phyloP scores from a whole-genome alignment of 2,113 vertebrate species.

The Micronycteris hirsuta region DNA sequence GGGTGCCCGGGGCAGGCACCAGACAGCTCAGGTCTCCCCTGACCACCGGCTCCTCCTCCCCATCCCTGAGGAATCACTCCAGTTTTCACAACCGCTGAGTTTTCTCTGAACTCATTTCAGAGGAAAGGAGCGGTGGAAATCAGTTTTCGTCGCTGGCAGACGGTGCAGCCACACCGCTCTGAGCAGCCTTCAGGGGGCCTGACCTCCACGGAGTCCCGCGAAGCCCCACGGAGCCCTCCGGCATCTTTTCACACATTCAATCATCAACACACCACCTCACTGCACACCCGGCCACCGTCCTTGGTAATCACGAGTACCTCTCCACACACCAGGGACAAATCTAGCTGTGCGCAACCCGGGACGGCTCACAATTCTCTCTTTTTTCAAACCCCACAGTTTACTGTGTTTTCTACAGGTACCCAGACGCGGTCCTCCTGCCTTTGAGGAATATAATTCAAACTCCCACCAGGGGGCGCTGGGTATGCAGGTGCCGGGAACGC shows the following conservation, averaged over 20 bases:
- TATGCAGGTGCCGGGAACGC: neutral
- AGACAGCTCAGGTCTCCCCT: neutral
- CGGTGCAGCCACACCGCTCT: neutral
- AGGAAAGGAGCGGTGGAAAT: neutral
- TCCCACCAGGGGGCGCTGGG: neutral
- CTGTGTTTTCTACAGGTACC: neutral
- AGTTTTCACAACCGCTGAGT: no score
- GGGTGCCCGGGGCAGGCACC: fast-evolving
- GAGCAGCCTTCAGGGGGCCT: fast-evolving
- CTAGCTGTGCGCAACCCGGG: neutral
- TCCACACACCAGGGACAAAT: neutral
- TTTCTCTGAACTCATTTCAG: neutral
- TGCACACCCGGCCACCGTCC: neutral
- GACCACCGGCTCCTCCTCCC: neutral
- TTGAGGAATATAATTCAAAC: neutral
- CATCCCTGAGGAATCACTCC: neutral
- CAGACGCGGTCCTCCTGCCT: fast-evolving
- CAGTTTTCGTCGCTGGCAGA: neutral
- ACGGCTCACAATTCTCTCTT: neutral
- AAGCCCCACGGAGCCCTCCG: fast-evolving
- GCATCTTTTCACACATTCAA: neutral
- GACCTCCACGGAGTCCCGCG: fast-evolving
- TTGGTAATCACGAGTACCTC: neutral
- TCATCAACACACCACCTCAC: neutral
- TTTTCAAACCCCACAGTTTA: neutral